Percentiles rank a stretch among this genome's conserved stretches.
phyloP scores from a whole-genome alignment of 2,797 vertebrate genomes.

The Betta splendens region DNA sequence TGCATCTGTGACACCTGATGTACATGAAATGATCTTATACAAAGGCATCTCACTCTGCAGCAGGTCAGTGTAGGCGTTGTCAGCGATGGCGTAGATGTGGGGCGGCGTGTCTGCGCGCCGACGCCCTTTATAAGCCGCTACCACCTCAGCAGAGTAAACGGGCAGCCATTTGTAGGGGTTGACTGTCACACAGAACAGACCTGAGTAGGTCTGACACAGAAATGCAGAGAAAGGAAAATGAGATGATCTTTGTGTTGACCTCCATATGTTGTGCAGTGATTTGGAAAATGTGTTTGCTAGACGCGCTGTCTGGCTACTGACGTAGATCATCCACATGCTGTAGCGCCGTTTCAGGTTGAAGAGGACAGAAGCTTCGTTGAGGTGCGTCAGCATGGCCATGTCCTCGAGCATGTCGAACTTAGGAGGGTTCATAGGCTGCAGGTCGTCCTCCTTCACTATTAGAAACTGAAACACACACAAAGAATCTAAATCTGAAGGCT shows the following conservation, averaged over 20 bases:
- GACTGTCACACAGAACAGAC: conserved; percentile 93
- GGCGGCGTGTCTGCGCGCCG: conserved; percentile 86
- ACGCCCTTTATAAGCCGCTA: conserved; percentile 89
- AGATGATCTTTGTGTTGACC: too few relatives aligned
- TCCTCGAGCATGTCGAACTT: conserved; percentile 94
- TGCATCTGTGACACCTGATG: too few relatives aligned
- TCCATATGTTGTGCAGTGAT: too few relatives aligned
- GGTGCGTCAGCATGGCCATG: conserved; percentile 93
- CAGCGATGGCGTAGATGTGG: conserved; percentile 90
- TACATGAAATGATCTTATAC: too few relatives aligned
- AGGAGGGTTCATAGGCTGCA: conserved; percentile 91
- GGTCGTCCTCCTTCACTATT: conserved; percentile 82
- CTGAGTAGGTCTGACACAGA: conserved; percentile 87
- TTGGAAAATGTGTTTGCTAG: accelerated
- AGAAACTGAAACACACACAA: conserved; percentile 72
- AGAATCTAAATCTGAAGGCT: not conserved
- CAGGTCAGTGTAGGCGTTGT: conserved; percentile 91
- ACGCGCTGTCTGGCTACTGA: too few relatives aligned
- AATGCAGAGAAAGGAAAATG: not conserved
- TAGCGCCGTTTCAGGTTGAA: conserved; percentile 90
- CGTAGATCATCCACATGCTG: conserved; percentile 95
- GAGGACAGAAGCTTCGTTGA: conserved; percentile 90
- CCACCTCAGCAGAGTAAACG: conserved; percentile 85
- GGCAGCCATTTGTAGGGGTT: conserved; percentile 97
- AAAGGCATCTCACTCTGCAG: conserved; percentile 86